Base-by-base conservation (phyloP, 2,888 invertebrate genomes). In the Chymomyza caudatula region DNA sequence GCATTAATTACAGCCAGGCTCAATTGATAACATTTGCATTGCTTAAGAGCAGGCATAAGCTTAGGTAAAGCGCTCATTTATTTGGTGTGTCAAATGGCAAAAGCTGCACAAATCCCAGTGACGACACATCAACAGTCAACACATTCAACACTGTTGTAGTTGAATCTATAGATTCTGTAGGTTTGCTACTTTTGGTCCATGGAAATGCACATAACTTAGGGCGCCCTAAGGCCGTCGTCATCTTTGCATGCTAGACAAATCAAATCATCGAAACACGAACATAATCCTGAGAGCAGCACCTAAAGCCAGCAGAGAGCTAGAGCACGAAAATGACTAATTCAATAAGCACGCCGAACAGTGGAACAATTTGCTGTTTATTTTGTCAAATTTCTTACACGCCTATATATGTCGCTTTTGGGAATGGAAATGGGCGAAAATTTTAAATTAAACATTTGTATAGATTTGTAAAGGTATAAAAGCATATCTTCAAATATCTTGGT, bases 1-100 rank as follows among this genome's bases (percentile, higher is more conserved):
- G 43, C 79, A 82, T 78, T 82, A 78, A 80, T 80, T 85, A 85
- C 62, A 69, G 47, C 64, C 52, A 42, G 51, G 65, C 65, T 61
- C 57, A 68, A 67, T 66, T 67, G 64, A 62, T 60, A 59, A 57
- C 53, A 54, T 54, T 59, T 23, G 52, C 57, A 43, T 51, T 37
- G 29, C 29, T 4, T 2, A 37, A 13, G 29, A 57, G 11, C 29
- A 19, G 49, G 37, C 42, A 29, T 25, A 22, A 11, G n/a, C 44
- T 5, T 19, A 13, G 17, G 15, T 13, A n/a, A 15, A 25, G 37
- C 20, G 56, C 29, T 37, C 11, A 37, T 37, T 2, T 11, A 37
- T 37, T 37, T 4, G 11, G 4, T 61, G 70, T 65, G 71, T 58
- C 71, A 58, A 54, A 65, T 62, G 52, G 52, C 51, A 42, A 66